Evolutionary conservation across 2,797 vertebrate species (phyloP).

Genomic region (Macroramphosus scolopax): DNA sequence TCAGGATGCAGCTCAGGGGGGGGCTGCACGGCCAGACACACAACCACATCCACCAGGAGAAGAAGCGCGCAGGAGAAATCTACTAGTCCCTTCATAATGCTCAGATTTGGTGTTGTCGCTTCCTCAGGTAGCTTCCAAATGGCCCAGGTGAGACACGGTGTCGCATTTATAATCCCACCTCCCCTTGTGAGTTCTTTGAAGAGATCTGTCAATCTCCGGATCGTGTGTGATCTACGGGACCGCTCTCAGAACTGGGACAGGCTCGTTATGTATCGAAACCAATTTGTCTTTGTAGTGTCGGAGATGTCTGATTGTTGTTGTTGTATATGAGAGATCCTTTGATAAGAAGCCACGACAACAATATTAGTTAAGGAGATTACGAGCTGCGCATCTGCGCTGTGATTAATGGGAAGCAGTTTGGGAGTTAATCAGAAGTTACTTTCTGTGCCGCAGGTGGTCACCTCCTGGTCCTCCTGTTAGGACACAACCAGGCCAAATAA

Average conservation of each 20-base stretch:
- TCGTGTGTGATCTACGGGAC: constrained; percentile 57
- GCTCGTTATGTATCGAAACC: constrained; percentile 71
- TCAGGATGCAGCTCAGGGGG: no score
- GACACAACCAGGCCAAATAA: no score
- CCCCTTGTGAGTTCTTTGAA: constrained; percentile 49
- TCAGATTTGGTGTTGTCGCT: constrained; percentile 12
- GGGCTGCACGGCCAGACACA: no score
- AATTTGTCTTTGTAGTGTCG: constrained; percentile 63
- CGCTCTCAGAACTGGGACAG: constrained; percentile 49
- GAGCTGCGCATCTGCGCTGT: constrained; percentile 41
- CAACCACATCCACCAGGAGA: constrained; percentile 50
- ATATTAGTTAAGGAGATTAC: constrained; percentile 73
- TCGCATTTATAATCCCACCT: constrained; percentile 32
- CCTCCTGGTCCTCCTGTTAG: background rate
- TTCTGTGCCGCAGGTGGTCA: constrained; percentile 1
- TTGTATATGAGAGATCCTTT: constrained; percentile 61
- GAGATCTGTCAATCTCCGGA: constrained; percentile 36
- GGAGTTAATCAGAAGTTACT: constrained; percentile 56
- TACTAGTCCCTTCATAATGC: constrained; percentile 51
- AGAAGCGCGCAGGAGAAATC: constrained; percentile 42
- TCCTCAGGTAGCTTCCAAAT: constrained; percentile 21
- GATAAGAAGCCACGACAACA: constrained; percentile 59
- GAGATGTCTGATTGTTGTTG: constrained; percentile 45
- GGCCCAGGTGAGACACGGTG: constrained; percentile 20
- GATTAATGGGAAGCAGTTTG: constrained; percentile 68